phyloP scores from a whole-genome alignment of 2,113 vertebrate genomes.

The Trogon surrucura region DNA sequence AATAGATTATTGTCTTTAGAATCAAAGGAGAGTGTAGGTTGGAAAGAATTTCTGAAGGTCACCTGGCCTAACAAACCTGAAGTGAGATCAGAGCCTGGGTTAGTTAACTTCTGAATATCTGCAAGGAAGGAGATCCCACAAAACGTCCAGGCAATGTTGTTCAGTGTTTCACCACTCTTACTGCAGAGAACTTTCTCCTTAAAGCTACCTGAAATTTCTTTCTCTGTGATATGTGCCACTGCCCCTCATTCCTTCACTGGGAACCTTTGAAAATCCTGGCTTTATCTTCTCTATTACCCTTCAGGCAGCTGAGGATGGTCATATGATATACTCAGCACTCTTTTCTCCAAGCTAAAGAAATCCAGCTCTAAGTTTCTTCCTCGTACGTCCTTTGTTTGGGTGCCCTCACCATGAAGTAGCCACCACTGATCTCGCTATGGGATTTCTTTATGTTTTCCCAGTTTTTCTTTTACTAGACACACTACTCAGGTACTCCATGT shows the following conservation, averaged over 20 bases:
- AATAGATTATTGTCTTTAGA: neutral
- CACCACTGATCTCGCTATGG: neutral
- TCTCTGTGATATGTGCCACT: neutral
- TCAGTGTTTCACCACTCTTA: neutral
- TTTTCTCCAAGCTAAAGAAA: neutral
- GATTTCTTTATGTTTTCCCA: neutral
- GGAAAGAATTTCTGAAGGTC: neutral
- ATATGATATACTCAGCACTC: neutral
- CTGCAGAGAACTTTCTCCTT: neutral
- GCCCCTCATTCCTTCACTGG: neutral
- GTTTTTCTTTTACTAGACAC: neutral
- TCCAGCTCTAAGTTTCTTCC: neutral
- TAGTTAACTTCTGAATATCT: neutral
- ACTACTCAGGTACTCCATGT: neutral
- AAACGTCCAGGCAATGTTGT: neutral
- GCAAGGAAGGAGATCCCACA: neutral
- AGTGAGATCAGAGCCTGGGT: neutral
- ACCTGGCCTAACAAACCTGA: neutral
- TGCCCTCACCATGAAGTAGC: neutral
- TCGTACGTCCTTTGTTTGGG: neutral
- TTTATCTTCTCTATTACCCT: neutral
- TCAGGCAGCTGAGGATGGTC: neutral
- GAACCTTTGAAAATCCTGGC: neutral
- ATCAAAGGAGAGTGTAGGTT: neutral
- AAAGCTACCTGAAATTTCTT: neutral